These are phyloP conservation scores for Micropterix aruncella DNA, from an alignment of 2,888 invertebrate species.

Conservation along the genomic window DNA sequence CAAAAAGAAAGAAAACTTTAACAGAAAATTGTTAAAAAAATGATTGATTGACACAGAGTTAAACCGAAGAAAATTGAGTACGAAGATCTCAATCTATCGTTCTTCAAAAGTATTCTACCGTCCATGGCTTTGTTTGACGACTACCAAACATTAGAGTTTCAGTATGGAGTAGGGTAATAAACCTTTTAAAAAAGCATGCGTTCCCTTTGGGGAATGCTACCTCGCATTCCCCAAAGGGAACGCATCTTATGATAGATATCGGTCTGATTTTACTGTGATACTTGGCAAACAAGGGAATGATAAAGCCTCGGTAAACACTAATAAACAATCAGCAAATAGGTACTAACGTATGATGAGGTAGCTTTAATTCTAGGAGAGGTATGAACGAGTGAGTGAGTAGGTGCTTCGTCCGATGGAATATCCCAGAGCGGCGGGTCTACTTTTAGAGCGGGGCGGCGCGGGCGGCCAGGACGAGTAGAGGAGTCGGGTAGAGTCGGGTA, in stretches of 20 bases:
- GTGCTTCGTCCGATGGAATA: too few relatives aligned
- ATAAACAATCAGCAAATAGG: too few relatives aligned
- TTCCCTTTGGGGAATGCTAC: too few relatives aligned
- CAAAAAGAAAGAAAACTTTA: conserved; percentile 12
- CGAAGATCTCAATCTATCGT: conserved; percentile 6
- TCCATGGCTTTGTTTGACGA: conserved; percentile 8
- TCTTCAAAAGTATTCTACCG: conserved; percentile 5
- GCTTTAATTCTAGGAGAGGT: too few relatives aligned
- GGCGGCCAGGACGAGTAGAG: neutral
- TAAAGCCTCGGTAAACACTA: too few relatives aligned
- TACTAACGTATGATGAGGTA: too few relatives aligned
- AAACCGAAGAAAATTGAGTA: conserved; percentile 11
- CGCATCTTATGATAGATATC: too few relatives aligned
- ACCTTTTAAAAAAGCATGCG: conserved; percentile 10
- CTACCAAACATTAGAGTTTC: conserved; percentile 10
- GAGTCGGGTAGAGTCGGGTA: neutral
- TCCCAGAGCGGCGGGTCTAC: conserved; percentile 6
- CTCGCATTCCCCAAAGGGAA: too few relatives aligned
- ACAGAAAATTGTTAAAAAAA: conserved; percentile 13
- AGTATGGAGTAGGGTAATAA: conserved; percentile 9
- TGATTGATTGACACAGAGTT: conserved; percentile 11
- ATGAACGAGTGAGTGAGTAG: too few relatives aligned
- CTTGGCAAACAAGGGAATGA: too few relatives aligned
- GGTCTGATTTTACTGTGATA: too few relatives aligned
- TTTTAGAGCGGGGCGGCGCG: conserved; percentile 1